phyloP scores from a whole-genome alignment of 2,888 invertebrate species.

The Hydrotaea diabolus region DNA sequence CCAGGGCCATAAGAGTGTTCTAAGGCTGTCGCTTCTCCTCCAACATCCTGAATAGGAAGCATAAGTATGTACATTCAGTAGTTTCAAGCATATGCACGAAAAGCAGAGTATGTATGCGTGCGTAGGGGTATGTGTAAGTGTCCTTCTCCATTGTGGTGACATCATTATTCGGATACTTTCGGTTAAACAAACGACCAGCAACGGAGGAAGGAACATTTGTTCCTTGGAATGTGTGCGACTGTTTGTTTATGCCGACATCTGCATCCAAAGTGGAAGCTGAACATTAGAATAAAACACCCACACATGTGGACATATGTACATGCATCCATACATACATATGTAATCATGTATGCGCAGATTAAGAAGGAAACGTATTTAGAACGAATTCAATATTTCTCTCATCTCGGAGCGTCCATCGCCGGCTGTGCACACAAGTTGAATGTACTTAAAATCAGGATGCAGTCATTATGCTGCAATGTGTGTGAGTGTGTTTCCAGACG shows the following conservation, averaged over 20 bases:
- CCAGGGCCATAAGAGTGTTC: not conserved
- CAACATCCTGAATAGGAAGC: not conserved
- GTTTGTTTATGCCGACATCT: not conserved
- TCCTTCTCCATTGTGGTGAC: not conserved
- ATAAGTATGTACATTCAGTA: not conserved
- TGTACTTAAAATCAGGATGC: slow-evolving; percentile 43
- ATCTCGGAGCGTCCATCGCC: slow-evolving; percentile 1
- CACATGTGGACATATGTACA: not conserved
- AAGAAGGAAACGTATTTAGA: slow-evolving; percentile 31
- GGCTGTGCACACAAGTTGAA: slow-evolving; percentile 35
- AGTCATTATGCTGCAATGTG: slow-evolving; percentile 12
- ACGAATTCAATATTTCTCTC: slow-evolving; percentile 16
- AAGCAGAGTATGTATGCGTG: not conserved
- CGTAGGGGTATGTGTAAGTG: not conserved
- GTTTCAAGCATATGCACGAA: no score
- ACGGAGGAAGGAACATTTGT: not conserved
- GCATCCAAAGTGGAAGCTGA: not conserved
- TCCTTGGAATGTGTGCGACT: not conserved
- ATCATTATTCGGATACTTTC: not conserved
- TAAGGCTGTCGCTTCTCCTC: no score
- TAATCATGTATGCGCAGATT: not conserved
- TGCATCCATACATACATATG: not conserved
- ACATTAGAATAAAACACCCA: slow-evolving; percentile 31
- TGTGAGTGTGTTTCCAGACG: not conserved
- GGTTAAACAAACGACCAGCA: not conserved